Percentiles rank a stretch among this genome's conserved stretches.
Conservation (phyloP, 2,113 vertebrate genomes). For the Hyperoodon ampullatus region DNA sequence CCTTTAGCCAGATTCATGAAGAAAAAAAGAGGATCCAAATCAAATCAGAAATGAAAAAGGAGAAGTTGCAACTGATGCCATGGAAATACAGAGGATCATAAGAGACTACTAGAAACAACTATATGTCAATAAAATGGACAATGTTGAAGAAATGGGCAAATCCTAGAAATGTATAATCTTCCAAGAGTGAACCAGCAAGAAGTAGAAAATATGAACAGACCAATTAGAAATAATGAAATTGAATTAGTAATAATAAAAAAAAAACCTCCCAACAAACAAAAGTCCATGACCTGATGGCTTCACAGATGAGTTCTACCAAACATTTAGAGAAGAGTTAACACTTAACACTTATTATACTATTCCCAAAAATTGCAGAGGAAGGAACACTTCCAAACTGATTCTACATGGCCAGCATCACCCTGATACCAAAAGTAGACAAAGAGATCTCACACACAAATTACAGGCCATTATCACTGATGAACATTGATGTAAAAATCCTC, state of each 20-base stretch:
- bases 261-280: not conserved
- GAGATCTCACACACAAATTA: not conserved
- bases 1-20: not conserved
- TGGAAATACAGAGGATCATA: not conserved
- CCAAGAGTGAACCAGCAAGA: not conserved
- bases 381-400: not conserved
- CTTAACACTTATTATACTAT: not conserved
- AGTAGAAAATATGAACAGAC: not conserved
- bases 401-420: not conserved
- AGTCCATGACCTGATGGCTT: not conserved
- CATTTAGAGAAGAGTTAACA: not conserved
- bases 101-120: not conserved
- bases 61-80: too few relatives aligned
- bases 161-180: not conserved
- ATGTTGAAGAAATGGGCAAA: not conserved
- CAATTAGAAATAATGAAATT: not conserved
- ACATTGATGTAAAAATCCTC: not conserved
- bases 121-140: not conserved
- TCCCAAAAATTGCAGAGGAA: not conserved
- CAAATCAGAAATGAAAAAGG: not conserved
- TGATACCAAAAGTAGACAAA: not conserved
- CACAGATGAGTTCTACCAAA: not conserved
- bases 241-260: not conserved
- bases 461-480: not conserved
- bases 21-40: not conserved